Evolutionary conservation across 2,888 invertebrate genomes (phyloP).

Genomic region (Petrolisthes cinctipes): DNA sequence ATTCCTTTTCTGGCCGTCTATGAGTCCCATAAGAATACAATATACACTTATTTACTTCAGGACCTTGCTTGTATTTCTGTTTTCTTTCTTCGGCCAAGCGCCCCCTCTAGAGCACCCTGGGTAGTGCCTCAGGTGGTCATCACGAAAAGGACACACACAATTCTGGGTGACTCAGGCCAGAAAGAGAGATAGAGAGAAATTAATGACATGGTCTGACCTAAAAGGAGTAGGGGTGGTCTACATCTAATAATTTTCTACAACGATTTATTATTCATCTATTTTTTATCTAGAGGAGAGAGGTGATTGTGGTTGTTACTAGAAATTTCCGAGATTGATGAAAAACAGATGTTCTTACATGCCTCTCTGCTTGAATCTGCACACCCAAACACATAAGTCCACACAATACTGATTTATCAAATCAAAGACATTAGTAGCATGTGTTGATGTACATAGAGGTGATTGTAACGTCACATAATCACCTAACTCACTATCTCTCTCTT

Average conservation of each 20-base stretch:
- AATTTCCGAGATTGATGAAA: constrained; percentile 19
- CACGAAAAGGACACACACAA: constrained; percentile 45
- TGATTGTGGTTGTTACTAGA: constrained; percentile 19
- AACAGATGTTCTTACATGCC: constrained; percentile 22
- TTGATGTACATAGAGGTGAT: neutral
- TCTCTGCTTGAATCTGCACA: constrained; percentile 11
- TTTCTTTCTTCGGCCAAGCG: neutral
- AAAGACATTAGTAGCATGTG: no score
- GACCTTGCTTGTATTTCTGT: neutral
- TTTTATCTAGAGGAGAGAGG: constrained; percentile 42
- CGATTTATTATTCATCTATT: constrained; percentile 18
- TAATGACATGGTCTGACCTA: constrained; percentile 20
- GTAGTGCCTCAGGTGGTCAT: constrained; percentile 25
- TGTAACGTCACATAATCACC: constrained; percentile 33
- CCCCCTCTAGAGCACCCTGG: neutral
- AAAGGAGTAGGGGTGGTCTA: neutral
- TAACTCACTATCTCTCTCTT: constrained; percentile 29
- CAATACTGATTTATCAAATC: neutral
- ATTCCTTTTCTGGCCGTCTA: constrained; percentile 26
- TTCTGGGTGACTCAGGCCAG: constrained; percentile 39
- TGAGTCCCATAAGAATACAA: constrained; percentile 4
- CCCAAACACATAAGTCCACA: constrained; percentile 3
- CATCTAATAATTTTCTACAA: constrained; percentile 28
- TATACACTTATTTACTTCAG: constrained; percentile 3
- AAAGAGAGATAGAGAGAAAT: constrained; percentile 5